Evolutionary conservation across 1,140 invertebrate species (phyloP), one percentile per base, ranked within the genome.

Genomic region (Ooceraea biroi): DNA sequence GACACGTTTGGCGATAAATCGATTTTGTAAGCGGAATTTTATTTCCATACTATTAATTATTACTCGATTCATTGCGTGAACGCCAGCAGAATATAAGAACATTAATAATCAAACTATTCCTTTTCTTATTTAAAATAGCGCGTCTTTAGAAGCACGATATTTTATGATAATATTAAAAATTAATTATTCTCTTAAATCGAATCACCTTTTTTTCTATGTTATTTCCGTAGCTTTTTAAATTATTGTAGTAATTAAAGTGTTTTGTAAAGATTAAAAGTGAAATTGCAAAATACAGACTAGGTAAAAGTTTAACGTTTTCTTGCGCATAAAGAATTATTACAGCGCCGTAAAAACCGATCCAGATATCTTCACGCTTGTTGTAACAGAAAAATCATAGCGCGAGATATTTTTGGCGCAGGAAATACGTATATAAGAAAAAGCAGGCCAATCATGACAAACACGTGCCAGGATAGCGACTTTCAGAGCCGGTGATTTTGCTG

Each of bases 381-480:
- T 36, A 22, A 25, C 2, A 50, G 7, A 52, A 74, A 48, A 46
- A 50, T 58, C 36, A 41, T 57, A 27, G 36, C 12, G n/a, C n/a
- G 3, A 61, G n/a, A 76, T 61, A 76, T 76, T 76, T 63, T 76
- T 76, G 44, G 22, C 25, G 8, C 11, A 19, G 12, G 3, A 50
- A 63, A 50, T 27, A 60, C 8, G 57, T 74, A 48, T 8, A 68
- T 14, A 30, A 65, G 8, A 76, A 76, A n/a, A 76, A 76, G 27
- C 12, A 36, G 41, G n/a, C 44, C 57, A 61, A 74, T 74, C 44
- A 74, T 22, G 41, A 61, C 12, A 60, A 22, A 50, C n/a, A 50
- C 46, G 46, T 61, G 44, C 12, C 44, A 65, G 30, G 14, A 25
- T 55, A 55, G 52, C n/a, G 25, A 61, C 5, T 76, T 74, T 61